Evolutionary conservation across 2,797 vertebrate genomes (phyloP), one percentile per base, ranked within the genome.

Genomic region (Ceryle rudis): DNA sequence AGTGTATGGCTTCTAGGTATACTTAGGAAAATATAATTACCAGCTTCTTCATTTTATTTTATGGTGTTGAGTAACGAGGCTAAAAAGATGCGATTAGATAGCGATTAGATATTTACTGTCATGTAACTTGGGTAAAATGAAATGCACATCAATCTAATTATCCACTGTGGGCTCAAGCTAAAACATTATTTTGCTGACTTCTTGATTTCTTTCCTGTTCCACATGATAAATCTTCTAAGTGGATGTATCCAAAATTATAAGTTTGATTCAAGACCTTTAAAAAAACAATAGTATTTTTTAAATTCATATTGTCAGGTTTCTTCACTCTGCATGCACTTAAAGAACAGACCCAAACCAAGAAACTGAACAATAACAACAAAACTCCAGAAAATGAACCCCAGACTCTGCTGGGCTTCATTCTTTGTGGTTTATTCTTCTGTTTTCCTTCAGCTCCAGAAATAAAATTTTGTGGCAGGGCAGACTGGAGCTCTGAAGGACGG

Each of bases 1-100:
- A 74, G 31, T 41, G 17, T 89, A 20, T 91, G 22, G 54, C 39
- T 97, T 92, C 74, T 74, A 83, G 64, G 23, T 84, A 90, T 62
- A 54, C 37, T 75, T 93, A 90, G 47, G 66, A 94, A 93, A 93
- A 87, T 86, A 10, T 78, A 91, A 78, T 93, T 94, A 91, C 28
- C 17, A 64, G n/a, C 42, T 82, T 79, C 51, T 78, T 35, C 5
- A 77, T 92, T 97, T 93, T 90, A 86, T 83, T 97, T 97, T 77
- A 66, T 51, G 92, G 55, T 79, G 54, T 25, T 92, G 52, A 91
- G 3, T 79, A 89, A 91, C 35, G 35, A 80, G 47, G 44, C 42
- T 33, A 77, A 81, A 93, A 96, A 87, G 61, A 91, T 78, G 37
- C 31, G 49, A 69, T 92, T 86, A 78, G 67, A 39, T 95, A 82